Evolutionary conservation across 2,113 vertebrate genomes (phyloP).

Genomic region (Malaclemys terrapin): DNA sequence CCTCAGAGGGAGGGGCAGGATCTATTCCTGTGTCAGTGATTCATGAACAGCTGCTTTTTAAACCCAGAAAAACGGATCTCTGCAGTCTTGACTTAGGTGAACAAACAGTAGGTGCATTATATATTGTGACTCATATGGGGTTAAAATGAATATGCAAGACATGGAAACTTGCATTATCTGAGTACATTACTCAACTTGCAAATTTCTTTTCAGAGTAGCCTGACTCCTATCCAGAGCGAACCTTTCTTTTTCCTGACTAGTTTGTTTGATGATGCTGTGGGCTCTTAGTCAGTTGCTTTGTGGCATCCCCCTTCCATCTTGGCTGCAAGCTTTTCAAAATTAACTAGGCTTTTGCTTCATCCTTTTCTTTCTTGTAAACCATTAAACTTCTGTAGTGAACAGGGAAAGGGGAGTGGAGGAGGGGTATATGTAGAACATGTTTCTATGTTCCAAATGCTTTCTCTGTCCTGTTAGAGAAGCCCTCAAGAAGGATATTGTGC

Average conservation of each 20-base stretch:
- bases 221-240: not conserved
- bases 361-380: slow-evolving; percentile 43
- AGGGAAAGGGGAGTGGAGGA: slow-evolving; percentile 31
- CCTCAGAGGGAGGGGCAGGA: not conserved
- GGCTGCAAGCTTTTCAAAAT: slow-evolving; percentile 9
- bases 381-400: slow-evolving; percentile 50
- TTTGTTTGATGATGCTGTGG: not conserved
- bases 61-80: not conserved
- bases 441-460: slow-evolving; percentile 65
- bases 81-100: not conserved
- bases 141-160: not conserved
- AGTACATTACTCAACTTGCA: not conserved
- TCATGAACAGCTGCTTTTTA: not conserved
- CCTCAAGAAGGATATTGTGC: slow-evolving; percentile 76
- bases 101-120: not conserved
- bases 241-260: fast-evolving
- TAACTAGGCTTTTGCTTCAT: slow-evolving; percentile 30
- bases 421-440: slow-evolving; percentile 28
- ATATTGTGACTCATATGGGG: not conserved
- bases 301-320: not conserved
- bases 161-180: not conserved
- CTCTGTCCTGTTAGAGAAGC: slow-evolving; percentile 56
- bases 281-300: not conserved
- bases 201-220: not conserved
- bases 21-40: not conserved